phyloP scores from a whole-genome alignment of 2,797 vertebrate species.

The Oceanodroma leucorhoa region DNA sequence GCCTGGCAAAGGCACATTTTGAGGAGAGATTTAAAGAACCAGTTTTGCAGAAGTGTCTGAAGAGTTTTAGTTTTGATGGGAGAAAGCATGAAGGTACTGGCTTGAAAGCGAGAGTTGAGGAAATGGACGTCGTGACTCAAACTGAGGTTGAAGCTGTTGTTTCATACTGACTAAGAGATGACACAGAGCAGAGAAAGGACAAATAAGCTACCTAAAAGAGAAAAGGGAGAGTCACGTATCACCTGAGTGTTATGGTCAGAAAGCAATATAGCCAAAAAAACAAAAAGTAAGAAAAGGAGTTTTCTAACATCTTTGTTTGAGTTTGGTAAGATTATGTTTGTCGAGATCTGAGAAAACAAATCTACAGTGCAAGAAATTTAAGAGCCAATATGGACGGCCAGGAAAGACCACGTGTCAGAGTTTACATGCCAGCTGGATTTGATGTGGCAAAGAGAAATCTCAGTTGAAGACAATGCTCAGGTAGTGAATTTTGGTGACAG shows the following conservation, averaged over 20 bases:
- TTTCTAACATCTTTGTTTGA: not conserved
- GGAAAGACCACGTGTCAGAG: not conserved
- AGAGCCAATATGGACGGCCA: not conserved
- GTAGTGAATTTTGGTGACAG: not conserved
- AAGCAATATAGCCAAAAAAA: not conserved
- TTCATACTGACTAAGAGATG: not conserved
- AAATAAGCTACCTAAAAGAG: not conserved
- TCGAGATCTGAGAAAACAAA: not conserved
- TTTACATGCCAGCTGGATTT: not conserved
- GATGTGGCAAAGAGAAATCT: not conserved
- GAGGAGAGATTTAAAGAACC: not conserved
- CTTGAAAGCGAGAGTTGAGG: not conserved
- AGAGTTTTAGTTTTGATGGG: not conserved
- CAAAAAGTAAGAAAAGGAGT: not conserved
- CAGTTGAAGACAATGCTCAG: not conserved
- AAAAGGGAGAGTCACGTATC: not conserved
- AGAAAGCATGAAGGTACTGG: not conserved
- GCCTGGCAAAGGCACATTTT: not conserved
- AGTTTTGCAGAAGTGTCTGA: not conserved
- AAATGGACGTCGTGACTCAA: not conserved
- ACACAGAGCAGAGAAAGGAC: not conserved
- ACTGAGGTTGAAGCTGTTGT: not conserved
- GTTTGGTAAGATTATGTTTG: not conserved
- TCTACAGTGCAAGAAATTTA: not conserved
- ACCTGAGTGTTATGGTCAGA: not conserved